Percentiles rank a stretch among this genome's conserved stretches.
Evolutionary conservation across 2,797 vertebrate species (phyloP).

Genomic region (Pseudochirops cupreus): DNA sequence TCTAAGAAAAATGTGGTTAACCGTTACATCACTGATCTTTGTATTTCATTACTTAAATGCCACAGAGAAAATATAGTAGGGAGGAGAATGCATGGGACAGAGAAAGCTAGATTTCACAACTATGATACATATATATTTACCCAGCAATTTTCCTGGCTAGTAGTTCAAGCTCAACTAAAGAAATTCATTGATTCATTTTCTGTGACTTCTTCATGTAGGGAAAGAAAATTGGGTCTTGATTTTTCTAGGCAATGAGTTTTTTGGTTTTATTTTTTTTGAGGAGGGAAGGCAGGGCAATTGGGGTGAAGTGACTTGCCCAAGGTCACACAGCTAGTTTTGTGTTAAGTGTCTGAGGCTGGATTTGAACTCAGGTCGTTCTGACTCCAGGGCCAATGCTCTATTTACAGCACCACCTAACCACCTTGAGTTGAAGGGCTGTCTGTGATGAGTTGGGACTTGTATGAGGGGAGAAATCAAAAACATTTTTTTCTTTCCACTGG

Average conservation of each 20-base stretch:
- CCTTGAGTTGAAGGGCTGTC: not conserved
- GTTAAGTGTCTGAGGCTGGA: no score
- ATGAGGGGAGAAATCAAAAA: not conserved
- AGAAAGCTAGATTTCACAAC: not conserved
- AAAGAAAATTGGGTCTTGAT: not conserved
- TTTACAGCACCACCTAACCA: no score
- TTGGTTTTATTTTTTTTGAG: no score
- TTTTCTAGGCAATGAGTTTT: not conserved
- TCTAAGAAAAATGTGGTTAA: not conserved
- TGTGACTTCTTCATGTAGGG: not conserved
- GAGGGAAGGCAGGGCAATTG: no score
- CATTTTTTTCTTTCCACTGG: not conserved
- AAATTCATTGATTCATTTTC: not conserved
- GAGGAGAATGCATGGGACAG: not conserved
- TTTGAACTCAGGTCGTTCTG: no score
- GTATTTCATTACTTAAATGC: not conserved
- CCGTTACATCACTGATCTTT: not conserved
- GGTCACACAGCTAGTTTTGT: no score
- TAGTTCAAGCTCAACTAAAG: not conserved
- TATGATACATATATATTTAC: not conserved
- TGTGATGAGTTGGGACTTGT: not conserved
- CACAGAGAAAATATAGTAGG: not conserved
- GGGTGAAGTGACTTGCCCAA: no score
- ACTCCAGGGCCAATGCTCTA: no score
- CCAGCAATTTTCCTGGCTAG: not conserved